Conservation (phyloP, 2,113 vertebrate genomes). For the Neolamprologus kungweensis region DNA sequence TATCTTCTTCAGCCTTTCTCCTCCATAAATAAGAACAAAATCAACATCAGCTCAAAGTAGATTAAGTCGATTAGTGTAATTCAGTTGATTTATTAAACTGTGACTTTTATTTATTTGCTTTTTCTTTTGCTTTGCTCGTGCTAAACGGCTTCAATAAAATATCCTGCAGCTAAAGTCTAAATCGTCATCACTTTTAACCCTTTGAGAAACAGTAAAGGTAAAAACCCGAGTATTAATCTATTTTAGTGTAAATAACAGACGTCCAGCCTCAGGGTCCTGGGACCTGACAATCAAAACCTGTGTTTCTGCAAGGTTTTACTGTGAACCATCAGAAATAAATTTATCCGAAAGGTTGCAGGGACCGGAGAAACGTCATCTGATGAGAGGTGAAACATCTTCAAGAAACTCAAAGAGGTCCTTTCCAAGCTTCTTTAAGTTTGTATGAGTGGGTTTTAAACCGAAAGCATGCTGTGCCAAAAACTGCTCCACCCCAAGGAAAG, state of each 20-base stretch:
- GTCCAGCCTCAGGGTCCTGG: accelerated
- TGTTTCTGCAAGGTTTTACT: accelerated
- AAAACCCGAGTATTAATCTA: accelerated
- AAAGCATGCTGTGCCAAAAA: not conserved
- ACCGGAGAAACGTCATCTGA: accelerated
- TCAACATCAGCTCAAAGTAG: not conserved
- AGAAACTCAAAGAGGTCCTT: accelerated
- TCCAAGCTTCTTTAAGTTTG: not conserved
- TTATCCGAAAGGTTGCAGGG: not conserved
- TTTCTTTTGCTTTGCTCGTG: not conserved
- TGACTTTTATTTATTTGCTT: not conserved
- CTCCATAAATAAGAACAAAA: not conserved
- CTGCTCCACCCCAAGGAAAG: not conserved
- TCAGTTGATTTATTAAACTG: not conserved
- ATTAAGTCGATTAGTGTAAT: accelerated
- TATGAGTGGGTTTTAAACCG: not conserved
- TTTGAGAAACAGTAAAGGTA: not conserved
- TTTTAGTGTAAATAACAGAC: not conserved
- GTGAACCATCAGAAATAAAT: not conserved
- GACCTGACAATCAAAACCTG: not conserved
- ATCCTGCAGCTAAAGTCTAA: not conserved
- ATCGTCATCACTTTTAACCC: not conserved
- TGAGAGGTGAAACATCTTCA: not conserved
- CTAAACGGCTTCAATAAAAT: not conserved
- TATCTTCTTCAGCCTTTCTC: accelerated